These are phyloP conservation scores for Pedionomus torquatus DNA, from an alignment of 2,113 vertebrate genomes.

Conservation along the genomic window DNA sequence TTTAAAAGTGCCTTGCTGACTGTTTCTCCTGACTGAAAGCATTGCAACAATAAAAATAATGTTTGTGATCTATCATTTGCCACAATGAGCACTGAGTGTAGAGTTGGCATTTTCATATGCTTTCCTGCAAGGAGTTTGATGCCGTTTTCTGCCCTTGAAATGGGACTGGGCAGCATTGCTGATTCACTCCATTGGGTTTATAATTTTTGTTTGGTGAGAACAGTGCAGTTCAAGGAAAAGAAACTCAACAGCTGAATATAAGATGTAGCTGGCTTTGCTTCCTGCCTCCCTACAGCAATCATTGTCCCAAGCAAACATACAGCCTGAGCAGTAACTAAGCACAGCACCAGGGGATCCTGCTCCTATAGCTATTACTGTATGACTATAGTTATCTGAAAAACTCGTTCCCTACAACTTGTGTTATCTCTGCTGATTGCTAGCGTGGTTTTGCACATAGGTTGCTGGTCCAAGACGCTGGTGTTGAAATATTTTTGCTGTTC, in stretches of 20 bases:
- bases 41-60: neutral
- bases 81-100: neutral
- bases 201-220: neutral
- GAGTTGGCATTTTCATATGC: neutral
- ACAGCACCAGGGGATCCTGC: neutral
- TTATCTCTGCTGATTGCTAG: neutral
- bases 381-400: neutral
- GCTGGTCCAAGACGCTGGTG: neutral
- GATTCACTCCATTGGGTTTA: neutral
- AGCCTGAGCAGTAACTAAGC: neutral
- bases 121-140: neutral
- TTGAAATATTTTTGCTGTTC: neutral
- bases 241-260: neutral
- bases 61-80: neutral
- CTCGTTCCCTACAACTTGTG: neutral
- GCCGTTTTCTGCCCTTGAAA: neutral
- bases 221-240: neutral
- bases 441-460: neutral
- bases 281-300: neutral
- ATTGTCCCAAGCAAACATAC: neutral
- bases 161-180: neutral
- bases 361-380: neutral
- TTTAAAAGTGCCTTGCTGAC: neutral
- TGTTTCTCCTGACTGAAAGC: neutral
- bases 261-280: neutral